phyloP scores from a whole-genome alignment of 2,888 invertebrate genomes.

The Lochmaea capreae region DNA sequence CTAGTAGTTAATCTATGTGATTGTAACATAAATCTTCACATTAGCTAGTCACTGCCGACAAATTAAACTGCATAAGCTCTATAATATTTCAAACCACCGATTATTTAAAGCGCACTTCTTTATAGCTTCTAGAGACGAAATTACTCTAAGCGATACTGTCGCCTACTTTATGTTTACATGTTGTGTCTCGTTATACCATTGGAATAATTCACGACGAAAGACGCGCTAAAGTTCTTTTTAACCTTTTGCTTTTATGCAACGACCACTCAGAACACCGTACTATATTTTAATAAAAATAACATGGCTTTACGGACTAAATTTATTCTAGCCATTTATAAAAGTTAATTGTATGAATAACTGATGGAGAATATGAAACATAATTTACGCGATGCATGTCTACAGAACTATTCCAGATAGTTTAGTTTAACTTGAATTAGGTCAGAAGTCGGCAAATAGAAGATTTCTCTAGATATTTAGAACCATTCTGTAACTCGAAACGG shows the following conservation, averaged over 20 bases:
- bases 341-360: neutral
- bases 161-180: neutral
- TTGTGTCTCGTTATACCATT: neutral
- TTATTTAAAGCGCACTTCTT: neutral
- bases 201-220: neutral
- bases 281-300: neutral
- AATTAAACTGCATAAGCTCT: no score
- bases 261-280: neutral
- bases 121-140: constrained; percentile 1
- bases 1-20: no score
- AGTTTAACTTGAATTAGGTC: no score
- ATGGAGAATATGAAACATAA: neutral
- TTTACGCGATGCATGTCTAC: no score
- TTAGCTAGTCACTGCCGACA: no score
- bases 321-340: neutral
- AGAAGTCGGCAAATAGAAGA: no score
- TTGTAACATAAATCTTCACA: no score
- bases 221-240: neutral
- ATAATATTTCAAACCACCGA: no score
- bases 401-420: no score
- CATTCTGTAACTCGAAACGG: no score
- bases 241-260: neutral
- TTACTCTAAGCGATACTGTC: neutral
- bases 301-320: neutral
- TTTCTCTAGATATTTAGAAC: no score